phyloP scores from a whole-genome alignment of 37 sponge, comb jelly and placozoan genomes.

The Ephydatia muelleri region DNA sequence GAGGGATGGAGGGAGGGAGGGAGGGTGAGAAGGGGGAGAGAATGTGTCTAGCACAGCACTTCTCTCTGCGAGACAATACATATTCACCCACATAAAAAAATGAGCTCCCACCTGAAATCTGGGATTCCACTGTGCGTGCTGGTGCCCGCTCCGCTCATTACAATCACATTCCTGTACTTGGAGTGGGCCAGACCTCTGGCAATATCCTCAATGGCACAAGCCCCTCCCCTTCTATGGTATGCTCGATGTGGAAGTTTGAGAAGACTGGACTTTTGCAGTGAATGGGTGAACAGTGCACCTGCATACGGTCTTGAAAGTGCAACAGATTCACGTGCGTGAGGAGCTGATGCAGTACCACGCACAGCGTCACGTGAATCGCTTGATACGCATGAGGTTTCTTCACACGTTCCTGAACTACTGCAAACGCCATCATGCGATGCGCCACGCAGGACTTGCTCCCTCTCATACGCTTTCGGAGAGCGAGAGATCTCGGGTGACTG shows the following conservation, averaged over 20 bases:
- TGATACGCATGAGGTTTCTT: neutral
- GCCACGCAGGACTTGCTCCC: neutral
- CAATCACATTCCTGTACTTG: conserved; percentile 70
- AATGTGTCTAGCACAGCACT: neutral
- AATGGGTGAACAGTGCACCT: neutral
- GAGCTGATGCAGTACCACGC: neutral
- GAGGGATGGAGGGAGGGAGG: neutral
- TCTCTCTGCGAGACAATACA: neutral
- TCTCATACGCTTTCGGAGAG: no score
- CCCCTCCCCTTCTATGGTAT: neutral
- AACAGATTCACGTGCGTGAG: no score
- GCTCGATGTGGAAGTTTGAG: neutral
- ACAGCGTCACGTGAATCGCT: neutral
- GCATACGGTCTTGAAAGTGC: neutral
- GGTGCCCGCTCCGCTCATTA: conserved; percentile 95
- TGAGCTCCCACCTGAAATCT: conserved; percentile 77
- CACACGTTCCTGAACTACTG: no score
- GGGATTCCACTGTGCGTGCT: conserved; percentile 95
- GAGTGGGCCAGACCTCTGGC: conserved; percentile 48
- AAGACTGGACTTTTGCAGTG: neutral
- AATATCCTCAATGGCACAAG: conserved; percentile 38
- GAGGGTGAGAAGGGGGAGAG: neutral
- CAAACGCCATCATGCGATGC: neutral
- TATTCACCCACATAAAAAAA: neutral
- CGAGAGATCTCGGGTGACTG: neutral